A percentile compares a stretch with the other conserved stretches of the same genome.
Evolutionary conservation across 2,113 vertebrate species (phyloP).

Genomic region (Dissostichus mawsoni): DNA sequence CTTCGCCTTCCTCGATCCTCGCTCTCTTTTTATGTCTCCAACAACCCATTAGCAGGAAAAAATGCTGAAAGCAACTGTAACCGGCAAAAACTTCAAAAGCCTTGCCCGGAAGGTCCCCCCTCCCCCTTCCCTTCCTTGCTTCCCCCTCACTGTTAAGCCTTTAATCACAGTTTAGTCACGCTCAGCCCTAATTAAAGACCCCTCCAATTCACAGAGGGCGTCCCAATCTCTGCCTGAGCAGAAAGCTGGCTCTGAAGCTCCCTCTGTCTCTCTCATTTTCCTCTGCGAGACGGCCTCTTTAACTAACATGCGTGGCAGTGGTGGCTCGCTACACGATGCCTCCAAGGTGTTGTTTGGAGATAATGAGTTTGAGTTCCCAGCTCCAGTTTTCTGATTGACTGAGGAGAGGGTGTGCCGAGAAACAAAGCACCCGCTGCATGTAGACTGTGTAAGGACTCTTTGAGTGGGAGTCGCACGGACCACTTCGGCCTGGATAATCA

Average conservation of each 20-base stretch:
- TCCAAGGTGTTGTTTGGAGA: slow-evolving; percentile 69
- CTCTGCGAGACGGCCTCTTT: slow-evolving; percentile 42
- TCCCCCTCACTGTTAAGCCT: slow-evolving; percentile 77
- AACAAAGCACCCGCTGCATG: slow-evolving; percentile 32
- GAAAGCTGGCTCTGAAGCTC: slow-evolving; percentile 61
- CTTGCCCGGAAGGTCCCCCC: slow-evolving; percentile 64
- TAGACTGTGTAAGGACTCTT: slow-evolving; percentile 2
- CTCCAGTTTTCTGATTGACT: slow-evolving; percentile 32
- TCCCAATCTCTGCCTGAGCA: slow-evolving; percentile 71
- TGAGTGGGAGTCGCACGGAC: slow-evolving; percentile 17
- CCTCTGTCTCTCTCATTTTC: slow-evolving; percentile 49
- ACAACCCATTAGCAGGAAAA: slow-evolving; percentile 65
- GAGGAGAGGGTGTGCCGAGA: slow-evolving; percentile 49
- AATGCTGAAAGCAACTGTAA: slow-evolving; percentile 76
- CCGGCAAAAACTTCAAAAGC: slow-evolving; percentile 80
- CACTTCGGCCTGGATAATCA: not conserved
- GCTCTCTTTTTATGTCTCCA: slow-evolving; percentile 65
- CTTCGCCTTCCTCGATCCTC: slow-evolving; percentile 33
- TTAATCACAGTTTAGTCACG: slow-evolving; percentile 88
- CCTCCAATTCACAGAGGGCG: slow-evolving; percentile 74
- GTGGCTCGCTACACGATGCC: slow-evolving; percentile 42
- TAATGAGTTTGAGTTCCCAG: slow-evolving; percentile 63
- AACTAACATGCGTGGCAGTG: slow-evolving; percentile 49
- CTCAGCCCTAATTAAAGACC: slow-evolving; percentile 86
- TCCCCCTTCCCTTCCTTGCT: slow-evolving; percentile 12